A percentile compares a stretch with the other conserved stretches of the same genome.
phyloP scores from a whole-genome alignment of 1,140 invertebrate species.

The Drosophila yakuba region DNA sequence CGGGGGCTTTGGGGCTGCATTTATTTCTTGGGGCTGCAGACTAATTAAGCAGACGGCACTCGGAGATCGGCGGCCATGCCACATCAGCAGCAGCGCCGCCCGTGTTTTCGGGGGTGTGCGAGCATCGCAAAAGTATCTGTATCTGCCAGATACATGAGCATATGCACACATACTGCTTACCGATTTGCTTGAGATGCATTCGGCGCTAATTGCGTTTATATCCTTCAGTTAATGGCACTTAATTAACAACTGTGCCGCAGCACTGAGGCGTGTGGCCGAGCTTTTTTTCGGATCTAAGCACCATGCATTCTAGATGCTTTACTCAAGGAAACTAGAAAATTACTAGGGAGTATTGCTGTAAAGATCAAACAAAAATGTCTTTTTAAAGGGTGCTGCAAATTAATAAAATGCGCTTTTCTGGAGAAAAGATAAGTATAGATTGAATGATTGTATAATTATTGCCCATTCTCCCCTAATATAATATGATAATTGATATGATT shows the following conservation, averaged over 20 bases:
- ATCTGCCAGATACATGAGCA: constrained; percentile 15
- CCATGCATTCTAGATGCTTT: constrained; percentile 34
- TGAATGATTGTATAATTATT: too few species aligned
- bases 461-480: too few species aligned
- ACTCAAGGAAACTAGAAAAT: constrained; percentile 2
- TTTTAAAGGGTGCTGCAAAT: too few species aligned
- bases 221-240: constrained; percentile 83
- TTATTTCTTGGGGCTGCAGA: constrained; percentile 44
- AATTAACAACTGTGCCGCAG: constrained; percentile 78
- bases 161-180: not conserved
- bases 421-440: too few species aligned
- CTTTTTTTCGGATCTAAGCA: constrained; percentile 45
- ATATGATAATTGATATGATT: too few species aligned
- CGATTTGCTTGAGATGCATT: constrained; percentile 79
- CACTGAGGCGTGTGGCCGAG: constrained; percentile 61
- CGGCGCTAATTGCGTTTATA: constrained; percentile 83
- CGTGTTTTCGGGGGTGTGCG: constrained; percentile 26
- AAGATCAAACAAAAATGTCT: not conserved
- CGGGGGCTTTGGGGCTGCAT: not conserved
- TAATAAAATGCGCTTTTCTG: too few species aligned
- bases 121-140: constrained; percentile 12
- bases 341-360: not conserved
- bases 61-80: constrained; percentile 63
- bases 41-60: constrained; percentile 81
- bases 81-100: constrained; percentile 77